Evolutionary conservation across 2,888 invertebrate genomes (phyloP).

Genomic region (Lithophane ornitopus): DNA sequence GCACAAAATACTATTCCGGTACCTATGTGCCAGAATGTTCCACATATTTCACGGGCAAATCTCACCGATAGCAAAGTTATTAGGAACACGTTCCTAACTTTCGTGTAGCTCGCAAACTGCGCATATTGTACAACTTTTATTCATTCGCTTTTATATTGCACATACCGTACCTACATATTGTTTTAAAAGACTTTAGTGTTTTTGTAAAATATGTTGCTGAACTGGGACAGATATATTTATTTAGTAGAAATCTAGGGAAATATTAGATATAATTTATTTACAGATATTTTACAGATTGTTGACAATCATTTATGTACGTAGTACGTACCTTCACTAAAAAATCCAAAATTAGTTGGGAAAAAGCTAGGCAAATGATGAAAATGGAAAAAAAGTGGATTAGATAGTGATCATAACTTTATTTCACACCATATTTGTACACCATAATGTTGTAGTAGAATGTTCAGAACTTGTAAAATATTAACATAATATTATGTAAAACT

Average conservation of each 20-base stretch:
- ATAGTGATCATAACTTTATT: too few species aligned
- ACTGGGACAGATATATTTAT: neutral
- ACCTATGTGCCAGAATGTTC: conserved; percentile 56
- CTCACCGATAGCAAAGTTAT: conserved; percentile 65
- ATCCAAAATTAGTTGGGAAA: too few species aligned
- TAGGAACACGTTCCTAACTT: conserved; percentile 63
- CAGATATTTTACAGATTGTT: too few species aligned
- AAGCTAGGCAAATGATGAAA: too few species aligned
- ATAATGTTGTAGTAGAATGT: too few species aligned
- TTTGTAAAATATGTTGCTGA: conserved; percentile 1
- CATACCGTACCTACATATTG: conserved; percentile 36
- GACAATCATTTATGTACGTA: too few species aligned
- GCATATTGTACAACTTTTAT: conserved; percentile 61
- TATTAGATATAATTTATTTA: too few species aligned
- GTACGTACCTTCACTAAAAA: too few species aligned
- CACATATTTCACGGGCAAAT: conserved; percentile 66
- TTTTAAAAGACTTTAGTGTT: conserved; percentile 33
- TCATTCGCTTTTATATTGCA: conserved; percentile 61
- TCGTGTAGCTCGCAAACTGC: conserved; percentile 48
- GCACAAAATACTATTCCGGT: conserved; percentile 24
- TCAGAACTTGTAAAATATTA: too few species aligned
- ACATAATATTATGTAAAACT: too few species aligned
- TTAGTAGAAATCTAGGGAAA: neutral
- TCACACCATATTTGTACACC: too few species aligned
- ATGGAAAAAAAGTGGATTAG: too few species aligned